A percentile compares a stretch with the other conserved stretches of the same genome.
Conservation (phyloP, 2,797 vertebrate genomes). For the Sternarchorhynchus goeldii region DNA sequence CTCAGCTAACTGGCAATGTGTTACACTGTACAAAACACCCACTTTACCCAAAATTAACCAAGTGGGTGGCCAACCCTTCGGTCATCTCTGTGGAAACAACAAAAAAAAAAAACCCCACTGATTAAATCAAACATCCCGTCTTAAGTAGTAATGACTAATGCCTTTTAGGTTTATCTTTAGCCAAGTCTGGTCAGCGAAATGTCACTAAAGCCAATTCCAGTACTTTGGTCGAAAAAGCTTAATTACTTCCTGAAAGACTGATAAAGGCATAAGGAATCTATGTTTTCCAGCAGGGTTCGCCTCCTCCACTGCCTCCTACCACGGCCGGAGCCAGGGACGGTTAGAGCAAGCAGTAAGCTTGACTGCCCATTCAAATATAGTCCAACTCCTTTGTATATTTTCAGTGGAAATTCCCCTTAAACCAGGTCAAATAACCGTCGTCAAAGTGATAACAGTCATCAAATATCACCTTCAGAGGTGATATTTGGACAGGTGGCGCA, state of each 20-base stretch:
- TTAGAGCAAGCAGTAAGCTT: slow-evolving; percentile 39
- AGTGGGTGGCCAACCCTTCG: slow-evolving; percentile 34
- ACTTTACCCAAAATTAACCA: slow-evolving; percentile 21
- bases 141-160: slow-evolving; percentile 28
- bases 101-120: background rate
- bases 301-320: slow-evolving; percentile 5
- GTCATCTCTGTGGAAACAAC: background rate
- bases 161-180: slow-evolving; percentile 23
- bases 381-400: slow-evolving; percentile 37
- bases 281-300: background rate
- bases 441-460: background rate
- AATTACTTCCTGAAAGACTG: slow-evolving; percentile 40
- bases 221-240: slow-evolving; percentile 19
- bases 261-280: slow-evolving; percentile 31
- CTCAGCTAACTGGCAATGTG: slow-evolving; percentile 13
- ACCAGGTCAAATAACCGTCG: background rate
- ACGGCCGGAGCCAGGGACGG: slow-evolving; percentile 17
- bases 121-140: slow-evolving; percentile 31
- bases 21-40: slow-evolving; percentile 18
- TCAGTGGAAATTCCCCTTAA: slow-evolving; percentile 27
- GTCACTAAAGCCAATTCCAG: slow-evolving; percentile 30
- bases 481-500: background rate
- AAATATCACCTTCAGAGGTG: too few relatives aligned
- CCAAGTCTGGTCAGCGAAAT: slow-evolving; percentile 16
- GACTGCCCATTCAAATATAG: slow-evolving; percentile 39